phyloP scores from a whole-genome alignment of 2,888 invertebrate genomes.

The Abscondita cerata region DNA sequence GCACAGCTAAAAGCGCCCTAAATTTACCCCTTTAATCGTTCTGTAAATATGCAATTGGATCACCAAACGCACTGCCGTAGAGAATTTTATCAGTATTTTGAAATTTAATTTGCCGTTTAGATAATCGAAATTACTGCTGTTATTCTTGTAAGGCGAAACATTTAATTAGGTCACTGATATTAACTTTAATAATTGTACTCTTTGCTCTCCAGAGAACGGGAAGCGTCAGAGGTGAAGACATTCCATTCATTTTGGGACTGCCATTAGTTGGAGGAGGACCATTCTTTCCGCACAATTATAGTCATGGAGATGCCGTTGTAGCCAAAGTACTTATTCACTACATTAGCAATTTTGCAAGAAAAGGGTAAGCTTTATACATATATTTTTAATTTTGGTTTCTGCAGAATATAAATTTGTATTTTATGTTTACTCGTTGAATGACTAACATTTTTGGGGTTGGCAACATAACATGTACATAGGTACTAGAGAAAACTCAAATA shows the following conservation, averaged over 20 bases:
- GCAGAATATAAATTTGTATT: too few relatives aligned
- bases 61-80: constrained; percentile 11
- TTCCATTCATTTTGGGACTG: constrained; percentile 84
- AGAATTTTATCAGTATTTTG: constrained; percentile 29
- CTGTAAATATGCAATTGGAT: constrained; percentile 21
- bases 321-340: constrained; percentile 83
- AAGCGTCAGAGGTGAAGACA: constrained; percentile 85
- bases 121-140: constrained; percentile 29
- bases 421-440: too few relatives aligned
- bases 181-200: constrained; percentile 22
- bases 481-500: too few relatives aligned
- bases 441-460: too few relatives aligned
- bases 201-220: constrained; percentile 69
- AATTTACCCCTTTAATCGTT: constrained; percentile 23
- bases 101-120: constrained; percentile 26
- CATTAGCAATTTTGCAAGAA: constrained; percentile 85
- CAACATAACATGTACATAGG: too few relatives aligned
- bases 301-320: constrained; percentile 76
- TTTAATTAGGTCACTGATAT: constrained; percentile 20
- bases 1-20: constrained; percentile 23
- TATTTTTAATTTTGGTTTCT: too few relatives aligned
- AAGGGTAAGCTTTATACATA: constrained; percentile 81
- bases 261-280: constrained; percentile 73
- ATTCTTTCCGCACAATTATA: constrained; percentile 79
- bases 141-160: constrained; percentile 17